These are phyloP conservation scores for Netelia melanura DNA, from an alignment of 2,888 invertebrate species.

Conservation along the genomic window DNA sequence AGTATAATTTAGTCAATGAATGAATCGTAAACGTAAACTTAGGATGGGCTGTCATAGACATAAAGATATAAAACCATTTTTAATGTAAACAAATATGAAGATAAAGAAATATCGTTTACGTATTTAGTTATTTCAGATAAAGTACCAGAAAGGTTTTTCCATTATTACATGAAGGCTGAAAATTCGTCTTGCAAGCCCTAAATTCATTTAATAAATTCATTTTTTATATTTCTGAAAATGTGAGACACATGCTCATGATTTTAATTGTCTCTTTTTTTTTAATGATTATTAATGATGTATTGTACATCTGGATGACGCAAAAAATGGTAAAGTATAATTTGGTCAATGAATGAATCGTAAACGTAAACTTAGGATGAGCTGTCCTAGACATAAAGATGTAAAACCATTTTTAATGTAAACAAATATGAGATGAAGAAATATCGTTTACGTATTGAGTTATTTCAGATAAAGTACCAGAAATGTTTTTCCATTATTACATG, in stretches of 20 bases:
- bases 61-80: background rate
- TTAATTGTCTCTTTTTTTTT: background rate
- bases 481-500: background rate
- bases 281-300: constrained; percentile 13
- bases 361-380: background rate
- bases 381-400: background rate
- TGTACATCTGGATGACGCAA: constrained; percentile 15
- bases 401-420: background rate
- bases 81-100: background rate
- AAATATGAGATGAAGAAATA: too few species aligned
- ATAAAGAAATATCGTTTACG: too few species aligned
- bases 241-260: background rate
- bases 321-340: constrained; percentile 9
- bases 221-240: too few species aligned
- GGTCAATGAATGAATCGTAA: constrained; percentile 41
- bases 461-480: too few species aligned
- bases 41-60: background rate
- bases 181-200: background rate
- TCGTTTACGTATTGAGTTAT: too few species aligned
- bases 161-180: background rate
- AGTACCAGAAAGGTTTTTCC: background rate
- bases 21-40: constrained; percentile 11
- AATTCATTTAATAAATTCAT: too few species aligned
- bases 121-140: too few species aligned
- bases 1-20: constrained; percentile 29